A percentile compares a stretch with the other conserved stretches of the same genome.
phyloP scores from a whole-genome alignment of 2,113 vertebrate genomes.

The Saguinus imperator region DNA sequence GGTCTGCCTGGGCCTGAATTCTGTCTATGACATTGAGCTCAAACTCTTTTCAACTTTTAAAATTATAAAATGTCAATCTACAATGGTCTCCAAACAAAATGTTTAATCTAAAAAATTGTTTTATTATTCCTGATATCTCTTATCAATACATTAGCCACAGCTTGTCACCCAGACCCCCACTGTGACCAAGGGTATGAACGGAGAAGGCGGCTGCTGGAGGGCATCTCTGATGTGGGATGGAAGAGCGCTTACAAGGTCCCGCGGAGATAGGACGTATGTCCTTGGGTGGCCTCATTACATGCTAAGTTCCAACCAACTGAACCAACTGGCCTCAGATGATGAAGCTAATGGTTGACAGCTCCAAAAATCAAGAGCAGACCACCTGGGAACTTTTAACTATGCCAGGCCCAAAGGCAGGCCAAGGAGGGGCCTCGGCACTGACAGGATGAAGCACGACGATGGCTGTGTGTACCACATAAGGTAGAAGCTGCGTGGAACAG shows the following conservation, averaged over 20 bases:
- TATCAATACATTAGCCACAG: not conserved
- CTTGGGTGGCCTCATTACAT: slow-evolving; percentile 50
- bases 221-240: not conserved
- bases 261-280: not conserved
- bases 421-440: not conserved
- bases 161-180: not conserved
- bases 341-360: not conserved
- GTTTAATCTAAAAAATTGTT: not conserved
- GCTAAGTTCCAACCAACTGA: slow-evolving; percentile 18
- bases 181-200: not conserved
- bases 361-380: slow-evolving; percentile 36
- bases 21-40: not conserved
- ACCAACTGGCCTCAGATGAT: not conserved
- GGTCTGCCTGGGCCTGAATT: not conserved
- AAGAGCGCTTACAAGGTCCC: not conserved
- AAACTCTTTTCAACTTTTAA: not conserved
- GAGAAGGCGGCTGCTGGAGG: not conserved
- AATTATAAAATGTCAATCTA: not conserved
- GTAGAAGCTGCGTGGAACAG: not conserved
- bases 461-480: not conserved
- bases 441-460: slow-evolving; percentile 55
- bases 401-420: slow-evolving; percentile 63
- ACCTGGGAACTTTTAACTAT: slow-evolving; percentile 67
- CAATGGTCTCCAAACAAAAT: not conserved
- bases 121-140: not conserved